Percentiles rank a stretch among this genome's conserved stretches.
Evolutionary conservation across 1,140 invertebrate genomes (phyloP).

Genomic region (Hypothenemus hampei): DNA sequence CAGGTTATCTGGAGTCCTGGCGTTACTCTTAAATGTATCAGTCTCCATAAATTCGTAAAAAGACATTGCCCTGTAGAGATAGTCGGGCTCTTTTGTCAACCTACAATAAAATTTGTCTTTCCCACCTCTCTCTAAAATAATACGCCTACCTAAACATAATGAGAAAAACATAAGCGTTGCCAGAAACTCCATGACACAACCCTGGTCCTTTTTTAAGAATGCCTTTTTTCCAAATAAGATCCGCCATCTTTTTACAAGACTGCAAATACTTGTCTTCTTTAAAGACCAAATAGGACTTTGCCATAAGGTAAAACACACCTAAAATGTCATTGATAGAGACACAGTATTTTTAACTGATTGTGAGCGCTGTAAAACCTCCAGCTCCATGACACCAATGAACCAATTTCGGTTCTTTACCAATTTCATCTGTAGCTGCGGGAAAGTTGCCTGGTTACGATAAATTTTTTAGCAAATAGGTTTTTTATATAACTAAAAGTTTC

Average conservation of each 20-base stretch:
- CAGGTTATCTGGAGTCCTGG: constrained; percentile 74
- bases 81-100: constrained; percentile 64
- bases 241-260: constrained; percentile 62
- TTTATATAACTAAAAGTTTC: background rate
- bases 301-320: constrained; percentile 64
- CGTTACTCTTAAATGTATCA: constrained; percentile 59
- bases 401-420: constrained; percentile 57
- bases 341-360: background rate
- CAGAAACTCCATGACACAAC: constrained; percentile 81
- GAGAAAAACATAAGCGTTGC: constrained; percentile 80
- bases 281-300: constrained; percentile 71
- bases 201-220: constrained; percentile 76
- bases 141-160: constrained; percentile 60
- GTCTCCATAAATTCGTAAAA: constrained; percentile 74
- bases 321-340: background rate
- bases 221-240: constrained; percentile 75
- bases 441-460: constrained; percentile 65
- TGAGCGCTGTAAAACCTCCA: constrained; percentile 54
- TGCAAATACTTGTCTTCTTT: constrained; percentile 69
- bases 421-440: constrained; percentile 69
- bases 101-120: constrained; percentile 4
- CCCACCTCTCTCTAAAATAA: background rate
- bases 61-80: constrained; percentile 66
- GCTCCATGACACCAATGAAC: constrained; percentile 90
- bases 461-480: background rate